phyloP scores from a whole-genome alignment of 1,140 invertebrate genomes.

The Calephelis nemesis region DNA sequence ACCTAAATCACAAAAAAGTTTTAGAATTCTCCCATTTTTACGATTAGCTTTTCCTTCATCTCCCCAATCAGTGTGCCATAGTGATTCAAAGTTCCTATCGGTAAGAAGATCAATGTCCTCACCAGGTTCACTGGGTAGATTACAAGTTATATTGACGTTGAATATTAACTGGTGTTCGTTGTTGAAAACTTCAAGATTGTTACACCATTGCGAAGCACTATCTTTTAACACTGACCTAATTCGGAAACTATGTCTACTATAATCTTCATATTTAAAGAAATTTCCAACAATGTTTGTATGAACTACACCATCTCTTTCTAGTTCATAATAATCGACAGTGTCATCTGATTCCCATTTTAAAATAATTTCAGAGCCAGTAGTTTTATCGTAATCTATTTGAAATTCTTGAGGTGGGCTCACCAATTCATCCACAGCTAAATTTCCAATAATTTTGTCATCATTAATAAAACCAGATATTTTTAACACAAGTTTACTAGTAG shows the following conservation, averaged over 20 bases:
- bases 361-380: constrained; percentile 35
- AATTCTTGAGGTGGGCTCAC: not conserved
- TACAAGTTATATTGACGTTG: not conserved
- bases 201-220: not conserved
- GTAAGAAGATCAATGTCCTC: not conserved
- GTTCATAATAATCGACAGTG: constrained; percentile 50
- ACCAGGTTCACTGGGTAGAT: not conserved
- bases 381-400: constrained; percentile 20
- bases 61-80: not conserved
- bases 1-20: constrained; percentile 2
- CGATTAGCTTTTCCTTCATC: not conserved
- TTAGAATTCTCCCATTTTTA: not conserved
- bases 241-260: not conserved
- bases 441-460: not conserved
- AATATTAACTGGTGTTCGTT: not conserved
- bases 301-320: constrained; percentile 53
- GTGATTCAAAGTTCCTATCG: not conserved
- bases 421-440: not conserved
- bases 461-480: not conserved
- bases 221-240: constrained; percentile 6
- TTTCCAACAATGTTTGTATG: constrained; percentile 48
- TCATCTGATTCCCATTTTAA: constrained; percentile 43
- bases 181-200: not conserved
- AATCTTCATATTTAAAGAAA: constrained; percentile 41
- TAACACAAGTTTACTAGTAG: constrained; percentile 18